Conservation (phyloP, 2,797 vertebrate species). For the Rhynchonycteris naso region DNA sequence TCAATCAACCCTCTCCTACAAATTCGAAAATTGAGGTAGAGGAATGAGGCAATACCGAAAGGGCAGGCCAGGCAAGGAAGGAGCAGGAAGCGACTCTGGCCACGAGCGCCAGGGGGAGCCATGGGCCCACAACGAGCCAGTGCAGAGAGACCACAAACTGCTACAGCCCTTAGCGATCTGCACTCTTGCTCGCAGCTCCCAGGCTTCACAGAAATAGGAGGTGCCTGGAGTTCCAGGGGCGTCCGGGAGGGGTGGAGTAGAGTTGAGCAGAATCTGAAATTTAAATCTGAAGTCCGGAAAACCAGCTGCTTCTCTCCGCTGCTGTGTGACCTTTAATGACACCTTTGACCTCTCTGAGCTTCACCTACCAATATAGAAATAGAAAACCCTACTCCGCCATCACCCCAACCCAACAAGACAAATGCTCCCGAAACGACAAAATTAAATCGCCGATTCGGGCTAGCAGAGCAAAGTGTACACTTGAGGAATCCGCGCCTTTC, state of each 20-base stretch:
- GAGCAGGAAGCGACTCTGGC: neutral
- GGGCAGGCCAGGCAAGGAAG: fast-evolving
- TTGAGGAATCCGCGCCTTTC: neutral
- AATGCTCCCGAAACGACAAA: neutral
- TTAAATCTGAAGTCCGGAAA: neutral
- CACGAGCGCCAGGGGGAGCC: conserved; percentile 72
- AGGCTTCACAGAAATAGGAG: neutral
- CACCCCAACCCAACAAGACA: neutral
- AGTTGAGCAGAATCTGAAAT: neutral
- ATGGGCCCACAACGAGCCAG: conserved; percentile 9
- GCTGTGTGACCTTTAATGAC: conserved; percentile 22
- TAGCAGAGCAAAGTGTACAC: neutral
- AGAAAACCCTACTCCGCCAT: neutral
- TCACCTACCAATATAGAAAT: neutral
- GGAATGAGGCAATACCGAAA: fast-evolving
- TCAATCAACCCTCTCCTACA: neutral
- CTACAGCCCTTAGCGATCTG: neutral
- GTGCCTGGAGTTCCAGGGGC: neutral
- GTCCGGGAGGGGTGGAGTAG: neutral
- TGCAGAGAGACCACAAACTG: fast-evolving
- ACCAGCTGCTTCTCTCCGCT: neutral
- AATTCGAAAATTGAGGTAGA: neutral
- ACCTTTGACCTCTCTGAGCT: conserved; percentile 27
- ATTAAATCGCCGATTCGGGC: neutral
- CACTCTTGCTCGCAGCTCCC: fast-evolving